Conservation (phyloP, 2,113 vertebrate genomes). For the Formicarius rufipectus region DNA sequence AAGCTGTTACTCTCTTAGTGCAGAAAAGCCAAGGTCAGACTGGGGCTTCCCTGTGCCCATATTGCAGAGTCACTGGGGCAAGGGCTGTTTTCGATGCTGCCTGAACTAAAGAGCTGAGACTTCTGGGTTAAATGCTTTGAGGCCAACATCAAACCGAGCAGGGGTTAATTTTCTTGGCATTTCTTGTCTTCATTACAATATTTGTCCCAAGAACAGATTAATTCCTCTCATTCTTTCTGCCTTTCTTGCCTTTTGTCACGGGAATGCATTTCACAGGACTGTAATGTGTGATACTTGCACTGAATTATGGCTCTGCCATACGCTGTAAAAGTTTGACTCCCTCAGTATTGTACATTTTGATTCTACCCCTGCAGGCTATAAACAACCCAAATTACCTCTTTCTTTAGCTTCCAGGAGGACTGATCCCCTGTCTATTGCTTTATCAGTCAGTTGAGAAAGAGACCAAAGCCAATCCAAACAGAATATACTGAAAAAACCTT, state of each 20-base stretch:
- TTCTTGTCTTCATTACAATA: conserved; percentile 54
- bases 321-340: conserved; percentile 50
- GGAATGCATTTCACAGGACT: not conserved
- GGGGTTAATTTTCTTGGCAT: not conserved
- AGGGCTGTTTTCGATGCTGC: rapidly evolving
- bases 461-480: conserved; percentile 73
- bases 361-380: conserved; percentile 65
- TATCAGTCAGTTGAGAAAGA: conserved; percentile 70
- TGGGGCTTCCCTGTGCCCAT: not conserved
- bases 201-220: conserved; percentile 51
- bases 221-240: conserved; percentile 44
- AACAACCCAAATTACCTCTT: conserved; percentile 70
- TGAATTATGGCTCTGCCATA: conserved; percentile 16
- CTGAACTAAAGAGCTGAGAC: rapidly evolving
- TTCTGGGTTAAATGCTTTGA: not conserved
- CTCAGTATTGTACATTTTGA: conserved; percentile 57
- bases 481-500: conserved; percentile 51
- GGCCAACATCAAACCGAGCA: not conserved
- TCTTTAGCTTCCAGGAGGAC: conserved; percentile 68
- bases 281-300: conserved; percentile 6
- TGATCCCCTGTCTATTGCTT: conserved; percentile 70
- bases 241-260: not conserved
- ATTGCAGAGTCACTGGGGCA: rapidly evolving
- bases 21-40: not conserved
- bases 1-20: conserved; percentile 1